These are phyloP conservation scores for Elanoides forficatus DNA, from an alignment of 2,113 vertebrate species.

Conservation along the genomic window DNA sequence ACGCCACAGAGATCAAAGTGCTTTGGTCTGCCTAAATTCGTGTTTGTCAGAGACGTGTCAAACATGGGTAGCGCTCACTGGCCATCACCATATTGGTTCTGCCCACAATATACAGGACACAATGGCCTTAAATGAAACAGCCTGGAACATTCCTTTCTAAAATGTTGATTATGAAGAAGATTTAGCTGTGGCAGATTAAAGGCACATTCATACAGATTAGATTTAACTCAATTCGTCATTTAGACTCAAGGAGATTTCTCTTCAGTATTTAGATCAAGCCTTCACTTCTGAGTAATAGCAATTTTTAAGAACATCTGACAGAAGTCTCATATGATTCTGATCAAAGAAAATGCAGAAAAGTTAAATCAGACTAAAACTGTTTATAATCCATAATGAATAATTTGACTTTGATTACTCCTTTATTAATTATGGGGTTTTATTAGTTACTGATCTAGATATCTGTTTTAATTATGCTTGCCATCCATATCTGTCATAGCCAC, in stretches of 20 bases:
- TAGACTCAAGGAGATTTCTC: background rate
- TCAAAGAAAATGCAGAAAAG: background rate
- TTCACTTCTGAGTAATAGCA: background rate
- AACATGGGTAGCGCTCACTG: background rate
- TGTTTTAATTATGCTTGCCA: background rate
- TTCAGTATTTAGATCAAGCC: background rate
- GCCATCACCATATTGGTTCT: background rate
- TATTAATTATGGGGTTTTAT: background rate
- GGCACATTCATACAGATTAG: background rate
- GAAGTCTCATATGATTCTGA: background rate
- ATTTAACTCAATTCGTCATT: background rate
- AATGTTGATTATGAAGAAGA: background rate
- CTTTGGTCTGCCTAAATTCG: background rate
- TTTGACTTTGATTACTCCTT: background rate
- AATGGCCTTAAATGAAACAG: background rate
- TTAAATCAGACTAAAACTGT: background rate
- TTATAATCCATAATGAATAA: background rate
- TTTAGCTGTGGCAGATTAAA: background rate
- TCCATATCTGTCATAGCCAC: background rate
- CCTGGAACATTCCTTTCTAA: background rate
- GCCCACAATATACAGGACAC: background rate
- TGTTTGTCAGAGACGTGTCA: rapidly evolving
- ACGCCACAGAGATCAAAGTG: background rate
- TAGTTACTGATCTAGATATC: background rate
- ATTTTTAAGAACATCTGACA: background rate